Evolutionary conservation across 53 echinoderm and acorn worm species (phyloP).

Genomic region (Echinarachnius parma): DNA sequence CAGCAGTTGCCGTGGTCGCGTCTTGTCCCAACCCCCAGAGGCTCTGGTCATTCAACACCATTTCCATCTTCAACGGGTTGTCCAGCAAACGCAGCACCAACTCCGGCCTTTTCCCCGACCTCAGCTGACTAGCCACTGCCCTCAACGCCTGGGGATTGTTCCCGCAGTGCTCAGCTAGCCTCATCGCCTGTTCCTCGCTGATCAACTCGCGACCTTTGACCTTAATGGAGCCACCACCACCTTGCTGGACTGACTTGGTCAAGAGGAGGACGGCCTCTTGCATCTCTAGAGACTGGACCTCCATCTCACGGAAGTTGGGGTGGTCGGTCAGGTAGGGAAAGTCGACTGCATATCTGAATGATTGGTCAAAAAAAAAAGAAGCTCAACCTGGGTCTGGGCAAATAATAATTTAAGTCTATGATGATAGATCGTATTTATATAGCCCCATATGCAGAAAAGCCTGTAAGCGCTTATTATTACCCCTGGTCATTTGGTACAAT

Average conservation of each 20-base stretch:
- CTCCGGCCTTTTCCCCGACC: conserved; percentile 51
- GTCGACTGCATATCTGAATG: conserved; percentile 53
- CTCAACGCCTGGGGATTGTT: conserved; percentile 79
- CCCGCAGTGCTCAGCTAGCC: conserved; percentile 68
- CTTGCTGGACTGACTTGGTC: conserved; percentile 48
- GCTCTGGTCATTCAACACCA: conserved; percentile 20
- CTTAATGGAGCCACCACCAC: not conserved
- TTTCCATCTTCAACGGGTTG: conserved; percentile 42
- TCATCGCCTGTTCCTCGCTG: conserved; percentile 51
- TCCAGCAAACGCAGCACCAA: conserved; percentile 52
- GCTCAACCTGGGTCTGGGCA: too few relatives aligned
- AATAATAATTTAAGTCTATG: too few relatives aligned
- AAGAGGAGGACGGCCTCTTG: conserved; percentile 70
- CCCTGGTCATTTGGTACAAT: too few relatives aligned
- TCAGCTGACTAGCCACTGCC: conserved; percentile 80
- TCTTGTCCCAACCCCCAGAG: conserved; percentile 30
- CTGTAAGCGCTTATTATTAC: too few relatives aligned
- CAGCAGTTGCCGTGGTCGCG: conserved; percentile 13
- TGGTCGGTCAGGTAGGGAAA: conserved; percentile 10
- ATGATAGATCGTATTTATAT: too few relatives aligned
- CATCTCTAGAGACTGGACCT: conserved; percentile 65
- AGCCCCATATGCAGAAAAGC: too few relatives aligned
- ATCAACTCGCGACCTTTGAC: conserved; percentile 28
- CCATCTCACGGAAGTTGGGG: conserved; percentile 59
- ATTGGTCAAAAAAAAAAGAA: too few relatives aligned